Conservation (phyloP, 2,888 invertebrate species). For the Argynnis bischoffii region DNA sequence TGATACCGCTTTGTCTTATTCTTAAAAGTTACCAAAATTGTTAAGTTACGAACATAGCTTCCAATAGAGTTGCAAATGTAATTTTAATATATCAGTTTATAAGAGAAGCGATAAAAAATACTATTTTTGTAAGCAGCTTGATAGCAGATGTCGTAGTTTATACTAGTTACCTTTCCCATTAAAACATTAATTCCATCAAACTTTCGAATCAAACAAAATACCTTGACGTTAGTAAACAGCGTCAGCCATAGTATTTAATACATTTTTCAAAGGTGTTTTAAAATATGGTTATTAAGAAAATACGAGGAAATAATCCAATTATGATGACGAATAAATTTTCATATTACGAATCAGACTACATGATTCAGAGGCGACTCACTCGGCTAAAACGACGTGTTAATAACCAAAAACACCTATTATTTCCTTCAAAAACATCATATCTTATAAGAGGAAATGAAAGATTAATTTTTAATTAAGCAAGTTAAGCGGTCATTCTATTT, state of each 20-base stretch:
- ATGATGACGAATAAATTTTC: constrained; percentile 33
- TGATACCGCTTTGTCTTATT: constrained; percentile 10
- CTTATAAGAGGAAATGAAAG: constrained; percentile 39
- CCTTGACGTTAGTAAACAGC: too few species aligned
- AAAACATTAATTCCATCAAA: too few species aligned
- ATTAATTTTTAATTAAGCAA: too few species aligned
- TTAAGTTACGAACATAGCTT: not conserved
- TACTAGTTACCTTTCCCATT: too few species aligned
- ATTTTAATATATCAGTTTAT: too few species aligned
- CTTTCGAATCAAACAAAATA: too few species aligned
- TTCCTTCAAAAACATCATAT: constrained; percentile 66
- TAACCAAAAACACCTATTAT: constrained; percentile 47
- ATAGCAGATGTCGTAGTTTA: too few species aligned
- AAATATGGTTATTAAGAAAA: constrained; percentile 9
- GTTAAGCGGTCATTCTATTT: too few species aligned
- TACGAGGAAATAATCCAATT: constrained; percentile 11
- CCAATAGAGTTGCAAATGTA: not conserved
- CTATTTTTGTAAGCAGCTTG: too few species aligned
- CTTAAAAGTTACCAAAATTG: constrained; percentile 9
- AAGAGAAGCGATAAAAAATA: too few species aligned
- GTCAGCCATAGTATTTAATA: not conserved
- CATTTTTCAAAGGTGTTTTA: not conserved
- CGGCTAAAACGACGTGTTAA: constrained; percentile 64
- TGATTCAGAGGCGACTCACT: constrained; percentile 58
- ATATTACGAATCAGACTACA: constrained; percentile 40